phyloP scores from a whole-genome alignment of 1,140 invertebrate genomes.

The Oryctes rhinoceros region DNA sequence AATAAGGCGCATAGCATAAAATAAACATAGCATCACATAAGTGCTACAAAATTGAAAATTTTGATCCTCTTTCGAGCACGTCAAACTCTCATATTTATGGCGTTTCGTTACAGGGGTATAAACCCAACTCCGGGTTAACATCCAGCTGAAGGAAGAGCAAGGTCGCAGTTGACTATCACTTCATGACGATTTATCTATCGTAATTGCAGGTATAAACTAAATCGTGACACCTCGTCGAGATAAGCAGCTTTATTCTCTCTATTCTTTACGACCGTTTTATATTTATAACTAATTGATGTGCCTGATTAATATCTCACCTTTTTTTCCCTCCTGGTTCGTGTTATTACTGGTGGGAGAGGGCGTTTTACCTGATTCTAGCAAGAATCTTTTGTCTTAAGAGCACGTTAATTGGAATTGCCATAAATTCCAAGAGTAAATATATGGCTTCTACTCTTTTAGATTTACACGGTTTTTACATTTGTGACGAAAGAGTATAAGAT shows the following conservation, averaged over 20 bases:
- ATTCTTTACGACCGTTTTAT: slow-evolving; percentile 33
- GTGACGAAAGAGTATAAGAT: background rate
- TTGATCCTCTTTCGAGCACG: too few relatives aligned
- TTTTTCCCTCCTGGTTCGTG: slow-evolving; percentile 19
- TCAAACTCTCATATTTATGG: too few relatives aligned
- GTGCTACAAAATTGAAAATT: too few relatives aligned
- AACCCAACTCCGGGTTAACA: background rate
- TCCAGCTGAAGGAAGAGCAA: background rate
- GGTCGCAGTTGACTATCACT: slow-evolving; percentile 21
- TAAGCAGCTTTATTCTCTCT: slow-evolving; percentile 19
- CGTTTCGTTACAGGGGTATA: background rate
- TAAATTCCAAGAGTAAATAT: slow-evolving; percentile 36
- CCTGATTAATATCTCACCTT: slow-evolving; percentile 37
- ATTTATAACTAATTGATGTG: slow-evolving; percentile 31
- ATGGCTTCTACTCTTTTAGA: slow-evolving; percentile 25
- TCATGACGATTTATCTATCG: slow-evolving; percentile 31
- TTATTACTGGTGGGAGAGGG: background rate
- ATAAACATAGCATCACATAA: too few relatives aligned
- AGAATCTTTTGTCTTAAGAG: slow-evolving; percentile 34
- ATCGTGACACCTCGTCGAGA: slow-evolving; percentile 31
- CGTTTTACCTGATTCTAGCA: slow-evolving; percentile 29
- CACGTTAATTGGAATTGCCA: slow-evolving; percentile 32
- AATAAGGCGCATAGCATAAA: too few relatives aligned
- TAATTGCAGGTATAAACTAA: slow-evolving; percentile 36
- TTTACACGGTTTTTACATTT: slow-evolving; percentile 37